Evolutionary conservation across 2,113 vertebrate genomes (phyloP).

Genomic region (Picathartes gymnocephalus): DNA sequence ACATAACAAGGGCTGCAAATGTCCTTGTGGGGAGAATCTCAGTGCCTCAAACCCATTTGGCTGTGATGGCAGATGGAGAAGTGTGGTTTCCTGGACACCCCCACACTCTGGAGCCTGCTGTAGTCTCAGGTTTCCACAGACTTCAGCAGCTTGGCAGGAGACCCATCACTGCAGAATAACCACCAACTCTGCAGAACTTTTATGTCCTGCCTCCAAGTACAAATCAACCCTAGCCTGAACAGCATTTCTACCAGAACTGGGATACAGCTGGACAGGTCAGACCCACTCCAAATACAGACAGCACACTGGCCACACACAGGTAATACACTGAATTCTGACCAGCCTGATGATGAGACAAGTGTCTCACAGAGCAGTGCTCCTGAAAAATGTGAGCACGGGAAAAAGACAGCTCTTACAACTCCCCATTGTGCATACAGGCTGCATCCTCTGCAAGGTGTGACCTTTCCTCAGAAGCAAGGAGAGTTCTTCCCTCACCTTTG

Average conservation of each 20-base stretch:
- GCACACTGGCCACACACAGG: background rate
- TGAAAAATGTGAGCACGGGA: background rate
- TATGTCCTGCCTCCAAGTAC: rapidly evolving
- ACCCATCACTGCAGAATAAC: background rate
- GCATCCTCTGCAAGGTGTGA: background rate
- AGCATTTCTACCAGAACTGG: background rate
- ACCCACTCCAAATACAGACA: background rate
- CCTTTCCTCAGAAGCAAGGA: background rate
- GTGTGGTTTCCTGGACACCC: background rate
- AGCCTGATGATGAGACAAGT: background rate
- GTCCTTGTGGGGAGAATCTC: background rate
- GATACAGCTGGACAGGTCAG: background rate
- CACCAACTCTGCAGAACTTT: background rate
- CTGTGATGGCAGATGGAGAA: background rate
- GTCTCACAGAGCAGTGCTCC: background rate
- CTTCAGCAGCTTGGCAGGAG: background rate
- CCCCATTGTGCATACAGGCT: background rate
- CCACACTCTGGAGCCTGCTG: background rate
- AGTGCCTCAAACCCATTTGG: rapidly evolving
- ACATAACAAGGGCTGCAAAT: rapidly evolving
- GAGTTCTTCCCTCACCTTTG: background rate
- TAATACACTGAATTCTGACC: background rate
- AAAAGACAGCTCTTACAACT: background rate
- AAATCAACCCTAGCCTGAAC: background rate
- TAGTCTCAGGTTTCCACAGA: background rate